Percentiles rank a stretch among this genome's conserved stretches.
Conservation (phyloP, 2,888 invertebrate genomes). For the Pocota personata region DNA sequence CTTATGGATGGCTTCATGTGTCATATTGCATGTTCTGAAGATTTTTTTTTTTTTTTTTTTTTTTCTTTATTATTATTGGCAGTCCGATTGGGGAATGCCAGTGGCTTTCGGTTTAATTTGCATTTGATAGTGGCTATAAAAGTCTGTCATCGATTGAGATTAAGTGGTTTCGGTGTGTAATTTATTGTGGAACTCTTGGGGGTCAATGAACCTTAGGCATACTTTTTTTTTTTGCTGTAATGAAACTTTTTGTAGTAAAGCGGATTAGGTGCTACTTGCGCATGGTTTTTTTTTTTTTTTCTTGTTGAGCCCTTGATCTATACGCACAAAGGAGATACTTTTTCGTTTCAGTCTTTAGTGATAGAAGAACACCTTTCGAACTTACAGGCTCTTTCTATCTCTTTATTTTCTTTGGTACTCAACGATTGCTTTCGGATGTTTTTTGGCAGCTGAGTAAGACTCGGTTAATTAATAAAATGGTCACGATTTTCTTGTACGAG, state of each 20-base stretch:
- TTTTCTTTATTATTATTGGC: constrained; percentile 5
- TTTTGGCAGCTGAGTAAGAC: no score
- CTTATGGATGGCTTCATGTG: constrained; percentile 30
- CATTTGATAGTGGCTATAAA: constrained; percentile 33
- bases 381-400: no score
- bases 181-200: constrained; percentile 1
- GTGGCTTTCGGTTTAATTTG: constrained; percentile 36
- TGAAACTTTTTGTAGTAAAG: background rate
- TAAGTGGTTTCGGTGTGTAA: constrained; percentile 19
- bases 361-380: no score
- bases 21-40: constrained; percentile 30
- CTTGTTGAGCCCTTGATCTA: no score
- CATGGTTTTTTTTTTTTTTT: no score
- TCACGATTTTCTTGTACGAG: no score
- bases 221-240: background rate
- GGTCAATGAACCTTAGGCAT: constrained; percentile 1
- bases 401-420: no score
- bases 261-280: background rate
- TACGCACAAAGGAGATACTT: no score
- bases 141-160: constrained; percentile 15
- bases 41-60: background rate
- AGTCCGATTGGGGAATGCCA: constrained; percentile 12
- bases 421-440: no score
- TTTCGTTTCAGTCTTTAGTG: no score
- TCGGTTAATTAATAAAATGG: no score